phyloP scores from a whole-genome alignment of 2,797 vertebrate species.

The Pachyuromys duprasi region DNA sequence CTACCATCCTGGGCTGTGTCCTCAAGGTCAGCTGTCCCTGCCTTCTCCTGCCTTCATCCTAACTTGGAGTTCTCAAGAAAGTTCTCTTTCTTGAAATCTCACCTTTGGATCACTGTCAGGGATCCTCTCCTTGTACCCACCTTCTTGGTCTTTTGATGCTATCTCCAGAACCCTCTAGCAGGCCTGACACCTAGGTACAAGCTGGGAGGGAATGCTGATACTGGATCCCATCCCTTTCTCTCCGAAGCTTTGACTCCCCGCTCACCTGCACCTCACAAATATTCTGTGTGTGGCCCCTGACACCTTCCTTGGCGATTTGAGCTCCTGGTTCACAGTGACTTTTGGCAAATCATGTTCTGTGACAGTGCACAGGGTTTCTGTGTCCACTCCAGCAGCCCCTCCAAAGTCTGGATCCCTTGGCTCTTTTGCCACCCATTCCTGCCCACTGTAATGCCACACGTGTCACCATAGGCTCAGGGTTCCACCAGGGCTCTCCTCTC shows the following conservation, averaged over 20 bases:
- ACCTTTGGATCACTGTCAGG: not conserved
- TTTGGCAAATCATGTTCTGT: too few species aligned
- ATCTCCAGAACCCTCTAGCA: not conserved
- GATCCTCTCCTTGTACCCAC: not conserved
- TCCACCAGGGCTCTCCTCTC: not conserved
- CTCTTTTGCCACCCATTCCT: not conserved
- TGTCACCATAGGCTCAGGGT: not conserved
- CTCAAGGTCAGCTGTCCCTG: too few species aligned
- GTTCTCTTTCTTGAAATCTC: not conserved
- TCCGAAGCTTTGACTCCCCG: not conserved
- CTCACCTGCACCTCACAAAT: not conserved
- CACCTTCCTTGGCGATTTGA: not conserved
- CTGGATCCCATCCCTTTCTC: not conserved
- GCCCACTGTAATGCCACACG: too few species aligned
- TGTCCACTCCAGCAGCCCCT: too few species aligned
- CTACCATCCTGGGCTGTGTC: fast-evolving
- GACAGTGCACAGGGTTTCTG: not conserved
- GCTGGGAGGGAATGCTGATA: not conserved
- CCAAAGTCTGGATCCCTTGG: not conserved
- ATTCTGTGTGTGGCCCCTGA: not conserved
- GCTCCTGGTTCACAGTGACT: not conserved
- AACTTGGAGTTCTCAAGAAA: not conserved
- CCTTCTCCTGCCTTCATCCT: too few species aligned
- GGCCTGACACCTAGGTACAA: not conserved
- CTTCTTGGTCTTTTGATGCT: not conserved